These are phyloP conservation scores for Platycercus adscitus DNA, from an alignment of 2,113 vertebrate species.

Conservation along the genomic window DNA sequence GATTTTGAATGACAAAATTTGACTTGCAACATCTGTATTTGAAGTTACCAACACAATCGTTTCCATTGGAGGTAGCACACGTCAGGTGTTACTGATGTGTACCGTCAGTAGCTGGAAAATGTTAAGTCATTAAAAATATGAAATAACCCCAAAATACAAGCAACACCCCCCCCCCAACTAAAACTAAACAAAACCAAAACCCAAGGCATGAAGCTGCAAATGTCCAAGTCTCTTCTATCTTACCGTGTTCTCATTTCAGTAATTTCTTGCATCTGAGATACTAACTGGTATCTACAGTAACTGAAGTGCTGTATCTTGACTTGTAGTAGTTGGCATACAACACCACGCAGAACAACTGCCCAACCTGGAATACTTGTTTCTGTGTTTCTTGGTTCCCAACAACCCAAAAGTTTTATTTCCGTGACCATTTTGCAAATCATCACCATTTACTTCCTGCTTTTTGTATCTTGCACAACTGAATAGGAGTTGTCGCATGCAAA, in stretches of 20 bases:
- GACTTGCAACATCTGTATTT: not conserved
- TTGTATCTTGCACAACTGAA: not conserved
- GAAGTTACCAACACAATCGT: not conserved
- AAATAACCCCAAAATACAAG: not conserved
- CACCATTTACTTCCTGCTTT: not conserved
- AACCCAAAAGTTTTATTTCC: not conserved
- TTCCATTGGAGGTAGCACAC: not conserved
- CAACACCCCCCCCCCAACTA: not conserved
- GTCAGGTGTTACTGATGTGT: too few species aligned
- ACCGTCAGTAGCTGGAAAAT: not conserved
- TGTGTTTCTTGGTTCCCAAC: not conserved
- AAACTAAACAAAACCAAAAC: accelerated
- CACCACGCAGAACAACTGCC: not conserved
- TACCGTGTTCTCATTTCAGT: accelerated
- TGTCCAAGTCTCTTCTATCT: not conserved
- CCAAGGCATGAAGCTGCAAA: not conserved
- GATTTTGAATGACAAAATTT: not conserved
- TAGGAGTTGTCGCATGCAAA: not conserved
- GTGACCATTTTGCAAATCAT: not conserved
- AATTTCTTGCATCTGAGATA: not conserved
- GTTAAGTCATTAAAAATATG: not conserved
- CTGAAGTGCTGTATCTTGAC: not conserved
- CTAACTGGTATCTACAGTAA: not conserved
- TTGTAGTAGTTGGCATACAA: not conserved
- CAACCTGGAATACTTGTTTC: not conserved